Conservation (phyloP, 2,888 invertebrate species). For the Melanostoma mellinum region DNA sequence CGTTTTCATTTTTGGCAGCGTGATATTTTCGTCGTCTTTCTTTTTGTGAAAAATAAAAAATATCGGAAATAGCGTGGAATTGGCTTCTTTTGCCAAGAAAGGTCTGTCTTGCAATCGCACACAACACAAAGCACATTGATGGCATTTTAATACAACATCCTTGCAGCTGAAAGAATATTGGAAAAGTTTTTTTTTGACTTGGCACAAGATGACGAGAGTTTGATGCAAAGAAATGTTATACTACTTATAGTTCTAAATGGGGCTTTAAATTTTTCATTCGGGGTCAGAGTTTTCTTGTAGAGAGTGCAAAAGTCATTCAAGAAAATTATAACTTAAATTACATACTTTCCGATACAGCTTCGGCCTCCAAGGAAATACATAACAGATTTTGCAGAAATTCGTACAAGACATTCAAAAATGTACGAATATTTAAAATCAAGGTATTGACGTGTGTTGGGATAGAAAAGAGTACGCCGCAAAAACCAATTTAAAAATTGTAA, state of each 20-base stretch:
- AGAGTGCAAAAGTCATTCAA: not conserved
- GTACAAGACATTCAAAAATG: too few species aligned
- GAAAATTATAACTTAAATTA: too few species aligned
- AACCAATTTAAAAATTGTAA: too few species aligned
- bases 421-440: too few species aligned
- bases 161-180: constrained; percentile 29
- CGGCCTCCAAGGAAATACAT: too few species aligned
- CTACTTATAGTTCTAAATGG: constrained; percentile 7
- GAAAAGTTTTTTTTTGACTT: constrained; percentile 43
- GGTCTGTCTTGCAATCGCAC: constrained; percentile 1
- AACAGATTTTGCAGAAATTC: too few species aligned
- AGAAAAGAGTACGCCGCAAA: too few species aligned
- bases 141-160: constrained; percentile 47
- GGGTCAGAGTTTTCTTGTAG: constrained; percentile 1
- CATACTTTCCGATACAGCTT: too few species aligned
- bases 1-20: constrained; percentile 45
- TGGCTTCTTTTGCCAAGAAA: constrained; percentile 49
- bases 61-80: constrained; percentile 28
- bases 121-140: constrained; percentile 32
- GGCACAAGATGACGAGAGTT: constrained; percentile 48
- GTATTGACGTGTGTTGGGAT: too few species aligned
- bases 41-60: not conserved
- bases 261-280: constrained; percentile 21
- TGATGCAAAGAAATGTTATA: constrained; percentile 33
- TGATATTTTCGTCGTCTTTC: constrained; percentile 11